phyloP scores from a whole-genome alignment of 2,888 invertebrate species.

The Seira musarum region DNA sequence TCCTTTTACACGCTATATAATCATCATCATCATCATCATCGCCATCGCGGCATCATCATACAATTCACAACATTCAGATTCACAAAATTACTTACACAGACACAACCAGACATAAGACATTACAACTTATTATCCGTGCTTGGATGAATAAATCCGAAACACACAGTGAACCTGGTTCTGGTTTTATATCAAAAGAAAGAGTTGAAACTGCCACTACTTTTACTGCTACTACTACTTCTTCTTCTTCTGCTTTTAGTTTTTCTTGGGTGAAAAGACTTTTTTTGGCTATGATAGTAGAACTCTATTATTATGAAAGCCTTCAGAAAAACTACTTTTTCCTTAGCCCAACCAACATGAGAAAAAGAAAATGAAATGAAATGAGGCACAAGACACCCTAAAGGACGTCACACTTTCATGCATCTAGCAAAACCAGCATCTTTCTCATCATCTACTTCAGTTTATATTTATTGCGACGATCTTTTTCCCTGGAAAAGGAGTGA shows the following conservation, averaged over 20 bases:
- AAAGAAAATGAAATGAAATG: constrained; percentile 30
- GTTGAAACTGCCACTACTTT: neutral
- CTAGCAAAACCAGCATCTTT: neutral
- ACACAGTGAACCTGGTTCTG: neutral
- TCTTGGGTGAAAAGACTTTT: no score
- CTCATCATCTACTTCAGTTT: neutral
- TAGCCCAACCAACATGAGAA: neutral
- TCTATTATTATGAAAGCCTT: neutral
- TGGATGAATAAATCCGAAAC: constrained; percentile 52
- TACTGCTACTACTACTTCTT: neutral
- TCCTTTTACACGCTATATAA: neutral
- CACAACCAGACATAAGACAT: constrained; percentile 44
- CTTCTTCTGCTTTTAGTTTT: no score
- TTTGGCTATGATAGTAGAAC: neutral
- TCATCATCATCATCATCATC: no score
- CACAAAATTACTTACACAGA: constrained; percentile 49
- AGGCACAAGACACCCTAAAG: neutral
- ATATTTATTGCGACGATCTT: neutral
- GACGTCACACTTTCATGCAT: constrained; percentile 41
- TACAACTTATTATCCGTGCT: constrained; percentile 54
- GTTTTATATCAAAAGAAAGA: neutral
- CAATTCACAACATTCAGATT: constrained; percentile 39
- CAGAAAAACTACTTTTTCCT: neutral
- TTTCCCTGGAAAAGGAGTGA: constrained; percentile 15
- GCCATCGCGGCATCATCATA: neutral